Conservation (phyloP, 2,797 vertebrate species). For the Novumbra hubbsi region DNA sequence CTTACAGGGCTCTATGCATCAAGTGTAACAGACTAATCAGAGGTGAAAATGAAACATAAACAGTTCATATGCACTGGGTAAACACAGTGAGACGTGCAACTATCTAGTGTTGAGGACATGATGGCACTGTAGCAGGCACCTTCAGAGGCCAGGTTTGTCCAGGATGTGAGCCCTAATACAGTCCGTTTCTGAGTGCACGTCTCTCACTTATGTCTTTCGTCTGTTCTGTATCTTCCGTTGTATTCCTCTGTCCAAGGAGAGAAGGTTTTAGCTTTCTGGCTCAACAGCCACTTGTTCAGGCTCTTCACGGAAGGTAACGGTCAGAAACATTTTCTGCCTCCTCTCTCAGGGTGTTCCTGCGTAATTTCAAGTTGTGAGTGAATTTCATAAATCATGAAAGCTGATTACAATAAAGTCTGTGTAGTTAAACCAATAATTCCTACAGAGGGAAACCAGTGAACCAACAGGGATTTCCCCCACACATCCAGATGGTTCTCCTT, state of each 20-base stretch:
- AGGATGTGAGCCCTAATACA: slow-evolving; percentile 21
- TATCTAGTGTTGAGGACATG: slow-evolving; percentile 3
- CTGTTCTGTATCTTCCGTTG: background rate
- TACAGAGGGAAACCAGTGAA: slow-evolving; percentile 37
- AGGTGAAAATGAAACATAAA: slow-evolving; percentile 12
- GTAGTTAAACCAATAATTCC: slow-evolving; percentile 12
- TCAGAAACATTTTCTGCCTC: background rate
- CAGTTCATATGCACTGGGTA: background rate
- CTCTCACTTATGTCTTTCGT: background rate
- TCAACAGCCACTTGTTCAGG: background rate
- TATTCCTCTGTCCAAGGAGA: background rate
- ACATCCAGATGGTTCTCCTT: slow-evolving; percentile 62
- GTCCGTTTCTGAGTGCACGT: background rate
- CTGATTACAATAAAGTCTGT: background rate
- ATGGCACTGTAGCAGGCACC: slow-evolving; percentile 1
- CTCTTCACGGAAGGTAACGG: background rate
- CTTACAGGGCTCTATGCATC: background rate
- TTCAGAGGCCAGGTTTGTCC: slow-evolving; percentile 32
- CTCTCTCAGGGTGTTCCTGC: background rate
- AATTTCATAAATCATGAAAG: background rate
- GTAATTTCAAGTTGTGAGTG: background rate
- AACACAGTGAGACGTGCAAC: slow-evolving; percentile 8
- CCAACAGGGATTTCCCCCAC: slow-evolving; percentile 55
- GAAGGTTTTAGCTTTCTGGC: background rate
- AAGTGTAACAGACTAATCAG: background rate